Conservation (phyloP, 2,113 vertebrate species). For the Sapajus apella region DNA sequence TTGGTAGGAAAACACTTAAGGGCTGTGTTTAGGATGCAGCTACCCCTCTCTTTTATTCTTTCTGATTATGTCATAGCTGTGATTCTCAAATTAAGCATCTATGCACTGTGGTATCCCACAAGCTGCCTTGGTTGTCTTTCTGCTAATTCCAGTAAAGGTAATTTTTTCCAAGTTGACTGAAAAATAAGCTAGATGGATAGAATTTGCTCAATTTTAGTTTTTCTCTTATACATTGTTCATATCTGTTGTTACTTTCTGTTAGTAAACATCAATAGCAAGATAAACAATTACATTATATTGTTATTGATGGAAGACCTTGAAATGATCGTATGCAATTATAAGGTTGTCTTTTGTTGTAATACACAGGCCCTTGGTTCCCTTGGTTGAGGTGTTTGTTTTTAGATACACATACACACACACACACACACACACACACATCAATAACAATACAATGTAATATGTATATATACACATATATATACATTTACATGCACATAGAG, state of each 20-base stretch:
- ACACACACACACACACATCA: no score
- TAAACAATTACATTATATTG: neutral
- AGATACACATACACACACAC: neutral
- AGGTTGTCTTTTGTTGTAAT: constrained; percentile 13
- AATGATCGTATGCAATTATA: neutral
- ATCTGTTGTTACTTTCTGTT: neutral
- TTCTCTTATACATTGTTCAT: neutral
- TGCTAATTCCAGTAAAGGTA: neutral
- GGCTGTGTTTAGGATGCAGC: neutral
- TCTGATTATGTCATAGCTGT: neutral
- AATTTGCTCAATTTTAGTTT: neutral
- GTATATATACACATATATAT: no score
- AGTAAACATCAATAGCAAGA: neutral
- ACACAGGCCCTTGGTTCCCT: neutral
- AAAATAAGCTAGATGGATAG: neutral
- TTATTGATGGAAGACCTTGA: neutral
- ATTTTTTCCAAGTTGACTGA: neutral
- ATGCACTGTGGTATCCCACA: neutral
- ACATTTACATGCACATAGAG: neutral
- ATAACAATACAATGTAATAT: no score
- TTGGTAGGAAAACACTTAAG: neutral
- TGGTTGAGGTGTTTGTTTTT: neutral
- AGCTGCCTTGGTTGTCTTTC: neutral
- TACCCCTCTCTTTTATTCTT: neutral
- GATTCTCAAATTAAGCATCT: neutral